Evolutionary conservation across 2,888 invertebrate species (phyloP).

Genomic region (Acleris literana): DNA sequence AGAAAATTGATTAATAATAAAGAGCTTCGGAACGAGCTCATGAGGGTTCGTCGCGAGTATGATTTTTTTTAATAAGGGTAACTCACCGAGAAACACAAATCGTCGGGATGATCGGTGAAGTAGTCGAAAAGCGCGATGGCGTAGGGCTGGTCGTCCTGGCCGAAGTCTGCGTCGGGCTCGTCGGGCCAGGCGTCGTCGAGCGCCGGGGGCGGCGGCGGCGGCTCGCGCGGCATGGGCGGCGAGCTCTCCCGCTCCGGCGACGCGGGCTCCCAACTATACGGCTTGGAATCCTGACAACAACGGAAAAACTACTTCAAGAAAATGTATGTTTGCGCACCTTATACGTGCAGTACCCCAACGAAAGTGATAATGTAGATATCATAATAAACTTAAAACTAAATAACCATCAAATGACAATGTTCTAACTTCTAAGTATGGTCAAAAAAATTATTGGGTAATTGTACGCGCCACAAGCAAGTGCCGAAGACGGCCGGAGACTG

Average conservation of each 20-base stretch:
- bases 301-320: constrained; percentile 30
- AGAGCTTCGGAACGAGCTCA: no score
- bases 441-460: no score
- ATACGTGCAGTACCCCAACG: no score
- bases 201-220: constrained; percentile 89
- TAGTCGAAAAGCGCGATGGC: constrained; percentile 92
- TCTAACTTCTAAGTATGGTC: no score
- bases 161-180: constrained; percentile 44
- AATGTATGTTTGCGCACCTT: not conserved
- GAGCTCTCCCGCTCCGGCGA: constrained; percentile 80
- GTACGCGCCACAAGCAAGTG: no score
- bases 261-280: constrained; percentile 65
- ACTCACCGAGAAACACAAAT: constrained; percentile 91
- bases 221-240: constrained; percentile 91
- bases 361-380: no score
- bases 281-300: constrained; percentile 60
- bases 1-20: no score
- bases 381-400: no score
- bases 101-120: constrained; percentile 88
- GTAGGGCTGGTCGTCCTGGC: constrained; percentile 76
- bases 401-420: no score
- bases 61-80: not conserved
- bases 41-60: no score
- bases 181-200: constrained; percentile 63
- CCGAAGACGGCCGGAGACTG: no score